These are phyloP conservation scores for Merops nubicus DNA, from an alignment of 2,113 vertebrate species.

Conservation along the genomic window DNA sequence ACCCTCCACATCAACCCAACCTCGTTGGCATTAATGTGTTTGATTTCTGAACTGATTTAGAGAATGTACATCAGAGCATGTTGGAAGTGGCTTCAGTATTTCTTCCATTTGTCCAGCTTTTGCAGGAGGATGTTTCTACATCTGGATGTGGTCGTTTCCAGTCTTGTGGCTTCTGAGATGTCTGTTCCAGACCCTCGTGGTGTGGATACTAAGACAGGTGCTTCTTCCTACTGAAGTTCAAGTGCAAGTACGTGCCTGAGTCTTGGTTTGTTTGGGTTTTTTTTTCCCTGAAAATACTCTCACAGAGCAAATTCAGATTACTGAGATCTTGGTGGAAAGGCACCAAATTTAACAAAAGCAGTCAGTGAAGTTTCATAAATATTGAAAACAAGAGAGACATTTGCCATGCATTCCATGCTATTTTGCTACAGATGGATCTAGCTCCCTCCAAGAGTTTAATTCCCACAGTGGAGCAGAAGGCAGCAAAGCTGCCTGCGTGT, in stretches of 20 bases:
- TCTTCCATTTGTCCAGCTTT: not conserved
- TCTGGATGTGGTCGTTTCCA: not conserved
- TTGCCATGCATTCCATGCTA: not conserved
- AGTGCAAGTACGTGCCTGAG: not conserved
- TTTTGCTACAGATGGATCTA: not conserved
- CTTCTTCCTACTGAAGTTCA: not conserved
- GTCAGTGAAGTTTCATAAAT: not conserved
- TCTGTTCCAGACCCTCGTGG: not conserved
- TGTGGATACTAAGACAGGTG: not conserved
- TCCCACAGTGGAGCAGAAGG: not conserved
- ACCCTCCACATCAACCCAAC: not conserved
- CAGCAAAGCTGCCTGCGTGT: not conserved
- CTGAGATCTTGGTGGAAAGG: not conserved
- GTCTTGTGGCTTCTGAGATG: not conserved
- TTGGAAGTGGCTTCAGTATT: not conserved
- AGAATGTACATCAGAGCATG: not conserved
- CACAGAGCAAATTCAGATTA: not conserved
- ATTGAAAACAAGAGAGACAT: not conserved
- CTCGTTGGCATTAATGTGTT: fast-evolving
- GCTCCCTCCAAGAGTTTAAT: not conserved
- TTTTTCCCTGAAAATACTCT: not conserved
- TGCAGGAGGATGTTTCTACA: fast-evolving
- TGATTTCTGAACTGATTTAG: not conserved
- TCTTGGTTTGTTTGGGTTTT: not conserved
- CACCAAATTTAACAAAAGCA: not conserved